Base-by-base conservation (phyloP, 35 echinoderm and acorn worm species). In the Patiria miniata region DNA sequence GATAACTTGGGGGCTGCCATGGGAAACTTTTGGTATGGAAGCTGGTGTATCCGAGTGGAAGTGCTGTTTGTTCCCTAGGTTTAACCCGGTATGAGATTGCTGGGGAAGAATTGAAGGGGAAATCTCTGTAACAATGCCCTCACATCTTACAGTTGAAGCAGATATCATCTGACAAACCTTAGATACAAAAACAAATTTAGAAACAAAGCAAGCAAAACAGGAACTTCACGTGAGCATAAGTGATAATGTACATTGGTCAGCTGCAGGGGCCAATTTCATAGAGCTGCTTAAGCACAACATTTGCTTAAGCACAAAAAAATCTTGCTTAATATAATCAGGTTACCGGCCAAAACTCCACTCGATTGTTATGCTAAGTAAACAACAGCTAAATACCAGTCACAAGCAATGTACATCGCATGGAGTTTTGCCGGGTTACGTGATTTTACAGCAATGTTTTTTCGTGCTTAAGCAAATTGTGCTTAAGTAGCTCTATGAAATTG, bases 81-180 rank as follows among this genome's bases (percentile, higher is more conserved):
- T 5, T 68, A 68, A 68, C 60, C 22, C 60, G 0, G 14, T n/a
- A 23, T 1, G 60, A 32, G 8, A 68, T 22, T 7, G 60, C 21
- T 21, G 60, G 60, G 8, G 14, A 21, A 1, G 8, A n/a, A 42
- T 2, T 1, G 52, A 55, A 34, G 30, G 40, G 39, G 81, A 39
- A 83, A 5, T 52, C 80, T 15, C 26, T 52, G 33, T 2, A 44
- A 37, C 80, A 82, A 82, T 82, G 80, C 26, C 80, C 42, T 19
- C 0, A 7, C 81, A 40, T 54, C 42, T 50, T 50, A 28, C 81
- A 83, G 39, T 37, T 50, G 42, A 83, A 83, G 26, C 81, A 83
- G 81, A 23, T 23, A 50, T 56, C 81, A 37, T 54, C 15, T 83
- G 40, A 21, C 60, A 65, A 15, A 2, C 60, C 60, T 65, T 4